These are phyloP conservation scores for Ochropacha duplaris DNA, from an alignment of 2,888 invertebrate genomes.

Conservation along the genomic window DNA sequence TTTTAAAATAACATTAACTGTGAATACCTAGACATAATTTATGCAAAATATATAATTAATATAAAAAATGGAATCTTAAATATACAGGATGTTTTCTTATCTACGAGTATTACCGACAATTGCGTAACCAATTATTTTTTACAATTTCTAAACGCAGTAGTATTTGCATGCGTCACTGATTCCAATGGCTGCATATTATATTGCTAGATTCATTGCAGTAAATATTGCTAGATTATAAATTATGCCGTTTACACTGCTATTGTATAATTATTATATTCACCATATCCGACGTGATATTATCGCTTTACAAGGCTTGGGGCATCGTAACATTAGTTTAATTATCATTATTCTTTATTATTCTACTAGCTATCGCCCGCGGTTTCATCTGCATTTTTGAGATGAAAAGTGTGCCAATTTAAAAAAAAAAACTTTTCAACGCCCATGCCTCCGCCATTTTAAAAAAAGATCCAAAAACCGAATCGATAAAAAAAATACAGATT, in stretches of 20 bases:
- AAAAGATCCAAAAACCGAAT: too few species aligned
- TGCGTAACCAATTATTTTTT: background rate
- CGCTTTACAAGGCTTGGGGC: background rate
- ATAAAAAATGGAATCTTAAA: background rate
- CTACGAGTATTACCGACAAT: background rate
- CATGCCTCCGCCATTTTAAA: too few species aligned
- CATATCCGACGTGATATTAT: background rate
- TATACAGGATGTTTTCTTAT: conserved; percentile 8
- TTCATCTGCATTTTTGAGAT: too few species aligned
- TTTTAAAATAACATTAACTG: too few species aligned
- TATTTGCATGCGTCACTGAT: background rate
- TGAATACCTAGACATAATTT: too few species aligned
- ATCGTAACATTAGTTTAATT: background rate
- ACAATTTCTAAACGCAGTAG: background rate
- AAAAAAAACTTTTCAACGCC: too few species aligned
- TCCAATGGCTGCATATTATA: background rate
- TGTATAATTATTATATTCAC: background rate
- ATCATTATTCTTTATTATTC: too few species aligned
- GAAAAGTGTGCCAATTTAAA: too few species aligned
- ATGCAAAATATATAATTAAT: too few species aligned
- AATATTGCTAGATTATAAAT: background rate
- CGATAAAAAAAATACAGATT: too few species aligned
- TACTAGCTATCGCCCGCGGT: too few species aligned
- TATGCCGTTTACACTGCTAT: background rate
- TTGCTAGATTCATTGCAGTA: background rate